A percentile compares a stretch with the other conserved stretches of the same genome.
These are phyloP conservation scores for Lasioglossum malachurum DNA, from an alignment of 2,888 invertebrate genomes.

Conservation along the genomic window DNA sequence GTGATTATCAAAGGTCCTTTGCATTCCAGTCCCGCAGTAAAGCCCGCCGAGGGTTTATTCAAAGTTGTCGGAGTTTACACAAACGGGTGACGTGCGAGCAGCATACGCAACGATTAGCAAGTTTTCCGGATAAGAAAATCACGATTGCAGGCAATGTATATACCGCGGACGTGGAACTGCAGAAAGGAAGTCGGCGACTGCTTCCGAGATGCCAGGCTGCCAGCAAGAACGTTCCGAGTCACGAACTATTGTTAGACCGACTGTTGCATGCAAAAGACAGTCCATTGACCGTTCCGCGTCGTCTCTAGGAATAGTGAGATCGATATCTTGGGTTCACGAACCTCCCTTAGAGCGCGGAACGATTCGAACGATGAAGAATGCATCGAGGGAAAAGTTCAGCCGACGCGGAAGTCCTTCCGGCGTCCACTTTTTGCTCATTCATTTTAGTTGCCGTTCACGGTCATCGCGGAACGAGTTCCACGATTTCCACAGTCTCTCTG, in stretches of 20 bases:
- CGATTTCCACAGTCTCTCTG: not conserved
- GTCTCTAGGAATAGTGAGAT: constrained; percentile 66
- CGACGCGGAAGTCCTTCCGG: not conserved
- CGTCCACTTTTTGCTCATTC: not conserved
- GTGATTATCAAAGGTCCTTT: not conserved
- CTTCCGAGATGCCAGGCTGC: not conserved
- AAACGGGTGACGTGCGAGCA: not conserved
- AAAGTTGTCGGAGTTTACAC: not conserved
- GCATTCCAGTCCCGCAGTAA: not conserved
- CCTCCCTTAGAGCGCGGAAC: constrained; percentile 22
- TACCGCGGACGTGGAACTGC: not conserved
- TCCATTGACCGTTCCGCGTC: constrained; percentile 62
- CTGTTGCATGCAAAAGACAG: constrained; percentile 43
- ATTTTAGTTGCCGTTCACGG: not conserved
- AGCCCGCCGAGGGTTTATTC: not conserved
- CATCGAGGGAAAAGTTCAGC: not conserved
- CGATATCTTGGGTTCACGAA: constrained; percentile 66
- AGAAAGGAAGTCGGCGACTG: not conserved
- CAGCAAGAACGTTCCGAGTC: not conserved
- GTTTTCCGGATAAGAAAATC: not conserved
- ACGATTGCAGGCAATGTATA: not conserved
- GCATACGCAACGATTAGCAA: constrained; percentile 17
- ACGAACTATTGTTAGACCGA: constrained; percentile 45
- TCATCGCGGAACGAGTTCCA: not conserved
- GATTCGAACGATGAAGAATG: not conserved